Conservation (phyloP, 1,140 invertebrate species). For the Aphelenchoides avenae region DNA sequence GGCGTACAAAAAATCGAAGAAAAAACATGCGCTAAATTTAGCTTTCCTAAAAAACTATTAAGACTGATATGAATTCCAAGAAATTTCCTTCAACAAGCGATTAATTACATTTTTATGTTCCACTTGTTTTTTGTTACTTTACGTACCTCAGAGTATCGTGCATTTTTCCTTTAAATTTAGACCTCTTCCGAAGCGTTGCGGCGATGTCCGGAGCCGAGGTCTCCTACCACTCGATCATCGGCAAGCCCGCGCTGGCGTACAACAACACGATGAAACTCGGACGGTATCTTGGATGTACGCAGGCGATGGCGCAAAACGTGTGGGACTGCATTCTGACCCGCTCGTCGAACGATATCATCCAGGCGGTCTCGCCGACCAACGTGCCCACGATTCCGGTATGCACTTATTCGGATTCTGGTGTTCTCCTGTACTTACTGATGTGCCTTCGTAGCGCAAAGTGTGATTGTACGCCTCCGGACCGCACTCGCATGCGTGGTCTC, state of each 20-base stretch:
- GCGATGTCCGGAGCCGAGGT: constrained; percentile 58
- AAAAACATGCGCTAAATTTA: constrained; percentile 11
- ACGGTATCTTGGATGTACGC: constrained; percentile 52
- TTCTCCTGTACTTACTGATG: too few relatives aligned
- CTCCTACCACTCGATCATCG: constrained; percentile 55
- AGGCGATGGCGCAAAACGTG: constrained; percentile 37
- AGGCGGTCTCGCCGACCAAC: constrained; percentile 37
- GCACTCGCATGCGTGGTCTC: too few relatives aligned
- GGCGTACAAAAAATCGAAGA: too few relatives aligned
- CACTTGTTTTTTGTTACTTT: constrained; percentile 9
- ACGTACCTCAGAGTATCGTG: too few relatives aligned
- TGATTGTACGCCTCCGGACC: too few relatives aligned
- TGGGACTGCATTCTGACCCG: constrained; percentile 51
- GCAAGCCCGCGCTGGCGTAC: constrained; percentile 52
- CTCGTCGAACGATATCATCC: constrained; percentile 52
- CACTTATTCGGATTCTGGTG: too few relatives aligned
- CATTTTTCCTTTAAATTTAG: constrained; percentile 22
- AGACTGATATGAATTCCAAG: constrained; percentile 59
- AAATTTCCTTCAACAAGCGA: constrained; percentile 66
- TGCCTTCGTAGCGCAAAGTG: too few relatives aligned
- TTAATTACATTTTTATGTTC: not conserved
- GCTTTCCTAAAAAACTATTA: not conserved
- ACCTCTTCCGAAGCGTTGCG: constrained; percentile 50
- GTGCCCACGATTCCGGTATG: constrained; percentile 43
- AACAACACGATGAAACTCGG: constrained; percentile 58